A percentile compares a stretch with the other conserved stretches of the same genome.
These are phyloP conservation scores for Metellina segmentata DNA, from an alignment of 2,888 invertebrate genomes.

Conservation along the genomic window DNA sequence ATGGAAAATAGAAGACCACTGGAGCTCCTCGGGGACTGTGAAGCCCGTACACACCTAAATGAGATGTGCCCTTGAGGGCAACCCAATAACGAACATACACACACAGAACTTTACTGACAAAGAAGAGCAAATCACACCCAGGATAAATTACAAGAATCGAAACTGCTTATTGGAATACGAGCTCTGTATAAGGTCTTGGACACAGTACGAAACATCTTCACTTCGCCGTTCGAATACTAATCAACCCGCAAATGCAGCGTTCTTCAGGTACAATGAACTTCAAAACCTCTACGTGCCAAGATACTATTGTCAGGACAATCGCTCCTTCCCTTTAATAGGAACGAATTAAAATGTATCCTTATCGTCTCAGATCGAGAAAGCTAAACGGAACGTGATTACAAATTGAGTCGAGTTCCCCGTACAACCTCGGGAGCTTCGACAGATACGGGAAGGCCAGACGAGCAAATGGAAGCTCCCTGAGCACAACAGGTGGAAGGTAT, in stretches of 20 bases:
- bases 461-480: background rate
- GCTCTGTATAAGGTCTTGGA: no score
- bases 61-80: no score
- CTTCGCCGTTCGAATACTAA: background rate
- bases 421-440: background rate
- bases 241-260: background rate
- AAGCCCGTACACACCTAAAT: no score
- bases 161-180: no score
- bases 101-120: no score
- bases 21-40: no score
- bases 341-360: background rate
- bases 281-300: background rate
- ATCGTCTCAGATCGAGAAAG: background rate
- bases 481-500: background rate
- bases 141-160: no score
- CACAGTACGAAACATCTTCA: no score
- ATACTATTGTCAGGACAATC: background rate
- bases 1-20: no score
- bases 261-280: background rate
- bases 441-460: background rate
- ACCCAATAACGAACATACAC: no score
- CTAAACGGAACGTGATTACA: background rate
- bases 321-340: background rate
- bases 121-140: no score
- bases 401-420: background rate